phyloP scores from a whole-genome alignment of 2,113 vertebrate genomes.

The Tetrax tetrax region DNA sequence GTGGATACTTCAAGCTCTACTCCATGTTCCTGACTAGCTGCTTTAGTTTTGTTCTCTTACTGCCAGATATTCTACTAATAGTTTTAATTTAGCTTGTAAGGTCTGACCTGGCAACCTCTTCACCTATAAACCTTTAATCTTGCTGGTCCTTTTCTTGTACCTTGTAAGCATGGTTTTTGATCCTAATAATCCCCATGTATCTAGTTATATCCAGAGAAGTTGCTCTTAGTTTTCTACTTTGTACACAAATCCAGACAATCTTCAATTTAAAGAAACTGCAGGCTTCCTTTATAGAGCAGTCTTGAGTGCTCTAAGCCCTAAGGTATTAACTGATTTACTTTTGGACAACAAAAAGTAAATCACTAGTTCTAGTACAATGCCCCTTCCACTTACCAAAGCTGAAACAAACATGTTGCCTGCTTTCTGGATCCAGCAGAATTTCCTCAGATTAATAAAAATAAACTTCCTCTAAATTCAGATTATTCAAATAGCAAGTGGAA shows the following conservation, averaged over 20 bases:
- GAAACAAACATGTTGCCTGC: background rate
- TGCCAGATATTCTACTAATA: background rate
- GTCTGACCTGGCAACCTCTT: background rate
- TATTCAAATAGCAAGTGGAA: background rate
- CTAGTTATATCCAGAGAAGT: background rate
- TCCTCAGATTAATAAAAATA: background rate
- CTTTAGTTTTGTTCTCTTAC: background rate
- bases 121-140: background rate
- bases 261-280: background rate
- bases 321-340: background rate
- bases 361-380: background rate
- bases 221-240: background rate
- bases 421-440: background rate
- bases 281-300: background rate
- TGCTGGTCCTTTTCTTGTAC: background rate
- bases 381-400: background rate
- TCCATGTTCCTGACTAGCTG: background rate
- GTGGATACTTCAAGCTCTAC: background rate
- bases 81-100: background rate
- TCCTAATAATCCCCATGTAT: background rate
- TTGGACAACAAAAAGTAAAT: background rate
- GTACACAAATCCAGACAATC: background rate
- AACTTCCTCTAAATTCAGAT: background rate
- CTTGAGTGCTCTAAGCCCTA: background rate
- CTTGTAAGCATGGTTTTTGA: background rate